Evolutionary conservation across 2,797 vertebrate species (phyloP), one percentile per base, ranked within the genome.

Genomic region (Phylloscopus collybita): DNA sequence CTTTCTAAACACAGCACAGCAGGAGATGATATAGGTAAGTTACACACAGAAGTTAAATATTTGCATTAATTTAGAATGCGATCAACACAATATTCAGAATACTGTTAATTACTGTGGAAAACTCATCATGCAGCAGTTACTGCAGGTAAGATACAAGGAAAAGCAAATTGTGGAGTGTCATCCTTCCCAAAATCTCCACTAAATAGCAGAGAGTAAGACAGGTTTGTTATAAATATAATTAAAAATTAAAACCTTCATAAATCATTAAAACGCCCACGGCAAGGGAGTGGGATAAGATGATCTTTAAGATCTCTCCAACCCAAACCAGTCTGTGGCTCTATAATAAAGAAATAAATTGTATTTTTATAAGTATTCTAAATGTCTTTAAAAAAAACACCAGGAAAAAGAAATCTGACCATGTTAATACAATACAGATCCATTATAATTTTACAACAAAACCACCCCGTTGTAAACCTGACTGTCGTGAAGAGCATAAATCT

Each of bases 1-100:
- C 98, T 97, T 98, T 99, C 99, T 86, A 32, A 64, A 79, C 18
- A 64, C 65, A 78, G 50, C 53, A 50, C 30, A 64, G 0, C 9
- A 42, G 6, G 5, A 49, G 1, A 42, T 3, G 1, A 19, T 2
- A 49, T 0, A 36, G n/a, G 1, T 16, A 6, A 54, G 21, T 30
- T 2, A 64, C 42, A 32, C 0, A 10, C 0, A 27, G 3, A 19
- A 49, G 10, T 32, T 10, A 9, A 36, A 16, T 16, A 44, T 3
- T 5, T 22, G 85, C 9, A 50, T 76, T 9, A 22, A 53, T 78
- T 94, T 21, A 85, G 44, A 90, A 44, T 8, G 40, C 27, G 83
- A 62, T 26, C 13, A 5, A 26, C 8, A 16, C 9, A 11, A 40
- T 34, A 27, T 14, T 53, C 25, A 20, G 21, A 32, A 40, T 32